phyloP scores from a whole-genome alignment of 2,797 vertebrate species.

The Harpagifer antarcticus region DNA sequence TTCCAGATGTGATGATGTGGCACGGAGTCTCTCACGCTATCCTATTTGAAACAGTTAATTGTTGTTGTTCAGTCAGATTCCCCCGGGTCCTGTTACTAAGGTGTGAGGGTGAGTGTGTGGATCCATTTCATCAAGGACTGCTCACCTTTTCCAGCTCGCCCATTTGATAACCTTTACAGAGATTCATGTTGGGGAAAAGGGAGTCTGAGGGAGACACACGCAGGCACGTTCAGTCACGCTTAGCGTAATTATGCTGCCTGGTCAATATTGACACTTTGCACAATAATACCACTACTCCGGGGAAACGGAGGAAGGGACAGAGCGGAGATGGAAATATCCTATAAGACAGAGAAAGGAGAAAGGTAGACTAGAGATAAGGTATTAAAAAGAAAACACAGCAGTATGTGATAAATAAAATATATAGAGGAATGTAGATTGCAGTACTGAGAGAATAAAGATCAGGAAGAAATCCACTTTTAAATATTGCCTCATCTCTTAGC shows the following conservation, averaged over 20 bases:
- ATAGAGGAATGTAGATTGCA: neutral
- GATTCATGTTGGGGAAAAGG: slow-evolving; percentile 13
- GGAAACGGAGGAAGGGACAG: slow-evolving; percentile 32
- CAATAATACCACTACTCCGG: slow-evolving; percentile 6
- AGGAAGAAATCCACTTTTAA: neutral
- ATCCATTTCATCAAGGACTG: slow-evolving; percentile 19
- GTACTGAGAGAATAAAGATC: neutral
- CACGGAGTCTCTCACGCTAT: neutral
- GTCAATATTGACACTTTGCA: slow-evolving; percentile 16
- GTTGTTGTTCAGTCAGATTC: slow-evolving; percentile 34
- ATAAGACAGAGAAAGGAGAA: neutral
- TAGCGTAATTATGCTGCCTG: slow-evolving; percentile 24
- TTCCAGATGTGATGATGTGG: slow-evolving; percentile 18
- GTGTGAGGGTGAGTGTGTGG: slow-evolving; percentile 31
- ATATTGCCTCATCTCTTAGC: neutral
- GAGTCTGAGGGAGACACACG: neutral
- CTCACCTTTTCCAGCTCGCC: slow-evolving; percentile 31
- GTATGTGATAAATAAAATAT: neutral
- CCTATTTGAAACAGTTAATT: slow-evolving; percentile 28
- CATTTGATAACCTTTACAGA: slow-evolving; percentile 6
- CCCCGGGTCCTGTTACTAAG: slow-evolving; percentile 55
- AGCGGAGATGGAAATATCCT: slow-evolving; percentile 15
- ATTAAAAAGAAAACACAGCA: neutral
- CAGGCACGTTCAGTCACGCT: neutral
- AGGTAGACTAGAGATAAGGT: neutral